Evolutionary conservation across 1,140 invertebrate species (phyloP), one percentile per base, ranked within the genome.

Genomic region (Zaprionus africanus): DNA sequence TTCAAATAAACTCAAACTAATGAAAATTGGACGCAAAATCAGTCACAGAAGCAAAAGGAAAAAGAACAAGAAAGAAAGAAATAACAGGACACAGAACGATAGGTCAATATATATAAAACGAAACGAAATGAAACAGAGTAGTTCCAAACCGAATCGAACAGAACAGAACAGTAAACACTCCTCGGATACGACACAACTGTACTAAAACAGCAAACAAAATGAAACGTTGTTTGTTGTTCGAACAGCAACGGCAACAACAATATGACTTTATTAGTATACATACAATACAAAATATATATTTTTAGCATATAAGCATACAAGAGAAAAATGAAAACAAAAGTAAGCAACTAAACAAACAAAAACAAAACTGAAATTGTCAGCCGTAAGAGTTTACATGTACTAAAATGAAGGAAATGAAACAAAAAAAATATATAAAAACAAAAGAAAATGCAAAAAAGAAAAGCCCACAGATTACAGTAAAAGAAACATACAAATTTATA

Each of bases 211-310:
- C 28, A 65, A 31, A 61, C 17, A 53, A 65, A 19, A 26, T 62
- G 26, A 15, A 56, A 54, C 15, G 15, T 28, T 28, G 13, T 34
- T 34, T 59, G 57, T 49, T 28, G 24, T 17, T 31, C 17, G n/a
- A 38, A 66, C 64, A 24, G 28, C 19, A 51, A 28, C 28, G 17
- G 59, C 17, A 34, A 69, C 34, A 28, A 65, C 28, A 53, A 38
- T 61, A 67, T 59, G 58, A 65, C 38, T 43, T 63, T 72, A 61
- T 62, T 81, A 74, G 22, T 81, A 56, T 56, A 71, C 66, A 73
- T 69, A 38, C 76, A 68, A 38, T 80, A 81, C 63, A 64, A 65
- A 28, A 71, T 53, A 76, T 59, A 71, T 60, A 69, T 75, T 63
- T 68, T 68, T 67, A 73, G 62, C 66, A 75, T 75, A 43, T 70